Conservation (phyloP, 1,140 invertebrate genomes). For the Pseudoatta argentina region DNA sequence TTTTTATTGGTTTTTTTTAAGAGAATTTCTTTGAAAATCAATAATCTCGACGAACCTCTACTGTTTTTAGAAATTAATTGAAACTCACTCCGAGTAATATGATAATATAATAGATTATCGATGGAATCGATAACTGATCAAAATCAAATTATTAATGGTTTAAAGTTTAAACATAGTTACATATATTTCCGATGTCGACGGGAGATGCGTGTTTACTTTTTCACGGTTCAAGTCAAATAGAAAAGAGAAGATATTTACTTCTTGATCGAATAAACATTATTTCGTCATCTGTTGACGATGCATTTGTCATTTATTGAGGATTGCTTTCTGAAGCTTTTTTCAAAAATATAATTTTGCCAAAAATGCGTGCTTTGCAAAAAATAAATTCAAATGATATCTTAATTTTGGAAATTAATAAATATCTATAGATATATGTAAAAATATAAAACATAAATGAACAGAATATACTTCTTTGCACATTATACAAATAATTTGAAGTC, state of each 20-base stretch:
- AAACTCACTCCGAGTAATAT: not conserved
- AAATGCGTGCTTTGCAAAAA: not conserved
- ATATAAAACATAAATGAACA: not conserved
- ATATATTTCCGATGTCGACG: constrained; percentile 1
- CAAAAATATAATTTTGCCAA: not conserved
- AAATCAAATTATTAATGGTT: constrained; percentile 10
- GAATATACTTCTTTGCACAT: not conserved
- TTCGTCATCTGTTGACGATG: not conserved
- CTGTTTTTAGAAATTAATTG: not conserved
- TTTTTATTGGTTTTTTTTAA: not conserved
- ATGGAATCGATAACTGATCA: not conserved
- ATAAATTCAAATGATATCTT: not conserved
- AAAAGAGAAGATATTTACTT: not conserved
- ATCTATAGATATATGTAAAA: not conserved
- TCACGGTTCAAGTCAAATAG: not conserved
- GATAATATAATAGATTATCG: not conserved
- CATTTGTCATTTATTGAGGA: not conserved
- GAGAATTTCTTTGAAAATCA: not conserved
- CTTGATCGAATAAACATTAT: not conserved
- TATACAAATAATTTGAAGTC: not conserved
- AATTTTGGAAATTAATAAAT: constrained; percentile 8
- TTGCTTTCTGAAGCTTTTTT: not conserved
- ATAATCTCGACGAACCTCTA: not conserved
- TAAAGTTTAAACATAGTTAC: not conserved
- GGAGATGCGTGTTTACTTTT: not conserved